A percentile compares a stretch with the other conserved stretches of the same genome.
These are phyloP conservation scores for Euwallacea fornicatus DNA, from an alignment of 1,140 invertebrate species.

Conservation along the genomic window DNA sequence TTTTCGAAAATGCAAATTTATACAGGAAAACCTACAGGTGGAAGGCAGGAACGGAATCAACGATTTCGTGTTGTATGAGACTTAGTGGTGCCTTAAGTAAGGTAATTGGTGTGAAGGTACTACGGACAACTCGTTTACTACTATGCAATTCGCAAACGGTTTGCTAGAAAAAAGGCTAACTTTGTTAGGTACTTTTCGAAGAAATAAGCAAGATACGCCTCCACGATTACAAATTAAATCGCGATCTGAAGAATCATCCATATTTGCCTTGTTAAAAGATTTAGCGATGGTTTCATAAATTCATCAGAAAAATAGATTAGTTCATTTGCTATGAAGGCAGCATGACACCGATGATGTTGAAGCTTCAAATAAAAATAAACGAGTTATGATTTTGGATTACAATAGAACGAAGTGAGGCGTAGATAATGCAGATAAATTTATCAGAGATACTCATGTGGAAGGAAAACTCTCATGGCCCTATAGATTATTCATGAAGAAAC, in stretches of 20 bases:
- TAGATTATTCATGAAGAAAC: constrained; percentile 37
- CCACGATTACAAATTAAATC: constrained; percentile 5
- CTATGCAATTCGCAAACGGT: constrained; percentile 37
- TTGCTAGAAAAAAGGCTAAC: constrained; percentile 42
- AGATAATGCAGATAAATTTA: constrained; percentile 33
- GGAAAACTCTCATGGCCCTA: constrained; percentile 36
- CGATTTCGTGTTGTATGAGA: constrained; percentile 23
- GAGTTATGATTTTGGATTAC: constrained; percentile 31
- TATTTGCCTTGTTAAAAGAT: constrained; percentile 46
- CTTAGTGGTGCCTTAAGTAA: constrained; percentile 20
- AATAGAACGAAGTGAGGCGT: constrained; percentile 35
- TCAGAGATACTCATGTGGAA: constrained; percentile 27
- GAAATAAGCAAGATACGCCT: constrained; percentile 37
- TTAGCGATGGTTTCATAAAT: constrained; percentile 43
- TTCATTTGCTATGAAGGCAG: constrained; percentile 42
- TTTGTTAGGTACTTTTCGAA: constrained; percentile 46
- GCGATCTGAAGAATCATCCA: constrained; percentile 29
- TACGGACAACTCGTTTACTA: constrained; percentile 36
- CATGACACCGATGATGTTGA: constrained; percentile 35
- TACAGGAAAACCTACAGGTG: constrained; percentile 36
- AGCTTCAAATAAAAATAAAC: constrained; percentile 22
- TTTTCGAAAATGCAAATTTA: constrained; percentile 32
- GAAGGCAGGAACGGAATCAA: constrained; percentile 29
- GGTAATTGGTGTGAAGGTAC: constrained; percentile 21
- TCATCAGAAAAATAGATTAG: constrained; percentile 42